phyloP scores from a whole-genome alignment of 2,797 vertebrate species.

The Nannoperca australis region DNA sequence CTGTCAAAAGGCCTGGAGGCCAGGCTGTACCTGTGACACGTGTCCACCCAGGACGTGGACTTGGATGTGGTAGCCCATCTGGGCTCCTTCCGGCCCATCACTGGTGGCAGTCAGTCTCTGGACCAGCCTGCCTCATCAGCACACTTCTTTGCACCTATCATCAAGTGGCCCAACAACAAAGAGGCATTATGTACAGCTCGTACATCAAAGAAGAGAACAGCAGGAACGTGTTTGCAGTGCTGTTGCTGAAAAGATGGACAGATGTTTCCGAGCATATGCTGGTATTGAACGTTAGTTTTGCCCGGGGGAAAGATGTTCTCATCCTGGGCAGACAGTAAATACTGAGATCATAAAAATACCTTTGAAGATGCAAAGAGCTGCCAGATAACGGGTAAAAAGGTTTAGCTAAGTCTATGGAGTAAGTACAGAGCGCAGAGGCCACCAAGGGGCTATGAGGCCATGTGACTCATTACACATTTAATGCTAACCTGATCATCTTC shows the following conservation, averaged over 20 bases:
- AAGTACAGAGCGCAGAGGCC: background rate
- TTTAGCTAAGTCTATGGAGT: background rate
- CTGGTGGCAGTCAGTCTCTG: background rate
- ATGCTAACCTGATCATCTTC: background rate
- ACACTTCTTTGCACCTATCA: background rate
- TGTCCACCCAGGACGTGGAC: too few relatives aligned
- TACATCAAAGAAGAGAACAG: background rate
- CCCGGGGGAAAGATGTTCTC: background rate
- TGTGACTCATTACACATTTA: background rate
- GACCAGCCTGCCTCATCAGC: background rate
- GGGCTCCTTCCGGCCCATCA: background rate
- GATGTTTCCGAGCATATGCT: background rate
- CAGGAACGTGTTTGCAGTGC: background rate
- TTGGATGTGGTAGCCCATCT: background rate
- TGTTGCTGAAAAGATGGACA: background rate
- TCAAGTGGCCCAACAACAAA: background rate
- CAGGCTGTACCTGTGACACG: background rate
- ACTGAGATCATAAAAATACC: background rate
- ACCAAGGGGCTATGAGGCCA: background rate
- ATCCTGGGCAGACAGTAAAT: background rate
- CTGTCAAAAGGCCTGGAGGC: background rate
- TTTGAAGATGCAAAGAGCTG: background rate
- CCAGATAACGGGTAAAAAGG: background rate
- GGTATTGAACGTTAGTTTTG: background rate
- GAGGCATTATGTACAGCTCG: too few relatives aligned